Conservation (phyloP, 2,888 invertebrate genomes). For the Pogonocherus hispidulus region DNA sequence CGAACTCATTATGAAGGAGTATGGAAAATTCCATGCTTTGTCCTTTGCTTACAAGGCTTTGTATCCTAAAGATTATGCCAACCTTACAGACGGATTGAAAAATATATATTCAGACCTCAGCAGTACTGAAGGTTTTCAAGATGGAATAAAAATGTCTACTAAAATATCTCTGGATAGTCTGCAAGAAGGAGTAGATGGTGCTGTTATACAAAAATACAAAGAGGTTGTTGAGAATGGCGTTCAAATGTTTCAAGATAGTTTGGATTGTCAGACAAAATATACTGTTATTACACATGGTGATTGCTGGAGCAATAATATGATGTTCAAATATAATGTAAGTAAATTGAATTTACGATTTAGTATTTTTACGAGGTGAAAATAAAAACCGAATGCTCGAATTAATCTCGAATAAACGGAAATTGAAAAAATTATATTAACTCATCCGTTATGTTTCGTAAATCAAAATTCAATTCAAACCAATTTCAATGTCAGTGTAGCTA, state of each 20-base stretch:
- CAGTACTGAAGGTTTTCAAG: background rate
- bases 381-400: no score
- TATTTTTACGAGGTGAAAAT: no score
- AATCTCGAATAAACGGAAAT: no score
- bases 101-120: background rate
- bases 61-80: background rate
- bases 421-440: no score
- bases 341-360: no score
- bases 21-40: slow-evolving; percentile 59
- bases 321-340: slow-evolving; percentile 16
- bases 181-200: background rate
- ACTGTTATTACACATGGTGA: slow-evolving; percentile 4
- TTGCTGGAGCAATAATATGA: slow-evolving; percentile 16
- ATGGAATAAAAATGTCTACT: background rate
- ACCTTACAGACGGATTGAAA: background rate
- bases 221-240: background rate
- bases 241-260: background rate
- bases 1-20: slow-evolving; percentile 54
- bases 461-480: no score
- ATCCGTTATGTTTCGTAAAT: no score
- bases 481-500: no score
- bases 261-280: background rate
- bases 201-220: background rate
- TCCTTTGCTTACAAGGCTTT: slow-evolving; percentile 49
- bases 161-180: background rate